Conservation (phyloP, 2,113 vertebrate genomes). For the Myodes glareolus region DNA sequence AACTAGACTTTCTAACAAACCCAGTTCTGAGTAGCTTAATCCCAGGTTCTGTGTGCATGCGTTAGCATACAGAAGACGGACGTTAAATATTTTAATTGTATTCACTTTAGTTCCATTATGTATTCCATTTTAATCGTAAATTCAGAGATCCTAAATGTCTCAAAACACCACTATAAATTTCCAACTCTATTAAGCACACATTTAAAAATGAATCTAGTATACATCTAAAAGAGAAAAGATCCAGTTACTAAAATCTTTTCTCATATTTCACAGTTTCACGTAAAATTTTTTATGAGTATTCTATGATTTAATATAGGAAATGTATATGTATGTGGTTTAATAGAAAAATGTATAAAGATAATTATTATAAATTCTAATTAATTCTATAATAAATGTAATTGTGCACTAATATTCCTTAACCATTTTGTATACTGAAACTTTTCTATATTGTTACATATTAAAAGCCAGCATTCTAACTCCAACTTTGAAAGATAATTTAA, state of each 20-base stretch:
- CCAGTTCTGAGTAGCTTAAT: background rate
- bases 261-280: background rate
- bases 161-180: background rate
- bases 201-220: conserved; percentile 11
- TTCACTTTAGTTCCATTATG: background rate
- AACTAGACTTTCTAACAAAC: background rate
- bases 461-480: background rate
- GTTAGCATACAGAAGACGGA: background rate
- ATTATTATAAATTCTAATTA: background rate
- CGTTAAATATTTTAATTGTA: background rate
- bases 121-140: background rate
- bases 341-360: background rate
- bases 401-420: background rate
- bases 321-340: too few relatives aligned
- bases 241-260: background rate
- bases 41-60: background rate
- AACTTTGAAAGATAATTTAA: background rate
- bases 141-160: background rate
- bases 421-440: background rate
- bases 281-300: background rate
- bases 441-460: background rate
- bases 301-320: background rate
- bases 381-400: background rate
- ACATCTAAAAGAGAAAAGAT: background rate
- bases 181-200: background rate